Evolutionary conservation across 2,888 invertebrate species (phyloP).

Genomic region (Limnephilus marmoratus): DNA sequence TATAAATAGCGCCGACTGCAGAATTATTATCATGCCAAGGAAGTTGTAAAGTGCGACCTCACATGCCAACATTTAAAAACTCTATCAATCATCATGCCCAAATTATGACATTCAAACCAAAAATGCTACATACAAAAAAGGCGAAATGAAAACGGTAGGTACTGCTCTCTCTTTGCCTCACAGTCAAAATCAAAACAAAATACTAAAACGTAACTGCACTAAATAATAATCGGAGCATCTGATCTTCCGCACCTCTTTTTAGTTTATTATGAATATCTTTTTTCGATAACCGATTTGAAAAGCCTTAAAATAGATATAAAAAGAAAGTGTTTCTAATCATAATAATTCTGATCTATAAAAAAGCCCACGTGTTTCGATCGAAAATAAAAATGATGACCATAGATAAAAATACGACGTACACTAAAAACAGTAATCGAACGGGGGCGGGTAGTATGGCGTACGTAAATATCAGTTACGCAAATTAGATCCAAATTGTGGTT

Average conservation of each 20-base stretch:
- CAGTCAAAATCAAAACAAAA: background rate
- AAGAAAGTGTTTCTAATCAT: background rate
- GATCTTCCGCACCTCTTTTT: background rate
- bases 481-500: background rate
- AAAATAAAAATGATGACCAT: background rate
- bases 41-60: conserved; percentile 11
- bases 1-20: conserved; percentile 35
- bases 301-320: background rate
- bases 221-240: background rate
- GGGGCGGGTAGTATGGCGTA: background rate
- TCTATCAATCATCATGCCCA: conserved; percentile 28
- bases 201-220: background rate
- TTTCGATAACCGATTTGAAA: background rate
- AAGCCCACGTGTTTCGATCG: background rate
- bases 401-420: background rate
- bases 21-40: conserved; percentile 41
- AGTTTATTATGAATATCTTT: background rate
- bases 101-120: conserved; percentile 13
- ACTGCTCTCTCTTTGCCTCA: background rate
- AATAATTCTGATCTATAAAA: background rate
- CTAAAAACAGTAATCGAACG: background rate
- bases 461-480: background rate
- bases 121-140: background rate
- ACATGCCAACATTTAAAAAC: conserved; percentile 43
- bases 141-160: background rate